Percentiles rank a stretch among this genome's conserved stretches.
These are phyloP conservation scores for Potorous gilbertii DNA, from an alignment of 2,797 vertebrate genomes.

Conservation along the genomic window DNA sequence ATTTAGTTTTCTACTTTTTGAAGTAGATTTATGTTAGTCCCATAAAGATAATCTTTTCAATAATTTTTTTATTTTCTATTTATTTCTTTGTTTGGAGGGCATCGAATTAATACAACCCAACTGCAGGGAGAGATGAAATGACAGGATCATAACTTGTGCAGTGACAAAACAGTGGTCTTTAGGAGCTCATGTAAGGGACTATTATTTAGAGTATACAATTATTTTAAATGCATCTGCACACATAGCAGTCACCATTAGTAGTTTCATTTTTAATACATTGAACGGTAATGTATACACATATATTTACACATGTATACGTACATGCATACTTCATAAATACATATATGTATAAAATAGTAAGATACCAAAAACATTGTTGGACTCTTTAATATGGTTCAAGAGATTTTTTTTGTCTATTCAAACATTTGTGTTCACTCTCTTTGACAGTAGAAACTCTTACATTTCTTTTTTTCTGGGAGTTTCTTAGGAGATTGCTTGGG, in stretches of 20 bases:
- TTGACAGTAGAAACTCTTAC: constrained; percentile 22
- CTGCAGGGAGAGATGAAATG: background rate
- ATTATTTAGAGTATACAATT: no score
- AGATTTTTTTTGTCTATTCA: constrained; percentile 19
- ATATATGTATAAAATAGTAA: background rate
- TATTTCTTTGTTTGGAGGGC: background rate
- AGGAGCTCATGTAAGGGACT: no score
- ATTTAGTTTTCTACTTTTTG: background rate
- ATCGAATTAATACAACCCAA: background rate
- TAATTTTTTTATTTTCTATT: background rate
- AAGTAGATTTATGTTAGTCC: background rate
- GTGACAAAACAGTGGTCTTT: no score
- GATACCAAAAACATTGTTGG: background rate
- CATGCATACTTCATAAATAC: background rate
- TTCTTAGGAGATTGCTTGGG: constrained; percentile 40
- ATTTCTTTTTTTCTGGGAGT: constrained; percentile 14
- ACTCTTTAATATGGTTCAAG: background rate
- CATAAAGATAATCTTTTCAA: background rate
- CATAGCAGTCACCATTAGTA: background rate
- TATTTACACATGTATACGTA: background rate
- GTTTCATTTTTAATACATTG: background rate
- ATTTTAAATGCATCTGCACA: background rate
- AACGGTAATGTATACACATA: background rate
- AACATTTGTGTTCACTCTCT: constrained; percentile 12
- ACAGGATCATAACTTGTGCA: no score